Evolutionary conservation across 2,888 invertebrate genomes (phyloP), one percentile per base, ranked within the genome.

Genomic region (Ophion ventricosus): DNA sequence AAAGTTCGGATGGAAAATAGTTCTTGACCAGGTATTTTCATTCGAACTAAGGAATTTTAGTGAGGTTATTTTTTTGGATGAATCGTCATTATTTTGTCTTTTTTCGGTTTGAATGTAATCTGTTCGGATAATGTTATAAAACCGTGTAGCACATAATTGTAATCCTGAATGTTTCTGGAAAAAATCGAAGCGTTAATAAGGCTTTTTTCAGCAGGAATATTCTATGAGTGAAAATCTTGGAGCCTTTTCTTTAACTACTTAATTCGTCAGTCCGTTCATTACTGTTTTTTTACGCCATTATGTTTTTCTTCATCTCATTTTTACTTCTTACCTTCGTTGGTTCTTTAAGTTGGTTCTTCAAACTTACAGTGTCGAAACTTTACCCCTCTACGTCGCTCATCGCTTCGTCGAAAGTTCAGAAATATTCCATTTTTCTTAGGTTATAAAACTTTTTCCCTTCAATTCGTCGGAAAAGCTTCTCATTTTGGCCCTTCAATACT

Each of bases 381-480:
- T 54, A 35, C 57, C 14, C 74, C 66, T 57, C 43, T 78, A 14
- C 63, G 26, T 72, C 11, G 23, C 40, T 70, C 72, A 49, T 66
- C 56, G 43, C 56, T 26, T n/a, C 14, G 8, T 26, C 54, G 26
- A 76, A 76, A 61, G 67, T 79, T 81, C 78, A 26, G 25, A 79
- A 80, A 77, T 86, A 76, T 84, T 83, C 72, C 80, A 70, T 83
- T 86, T 86, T 80, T 82, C 20, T 59, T 69, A 23, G 25, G 35
- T 57, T 49, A 66, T 26, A 75, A 82, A 78, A 29, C 54, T 59
- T 59, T 43, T 20, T 20, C 59, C 8, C 26, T 54, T 79, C 43
- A 17, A 11, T 54, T n/a, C 3, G 25, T 29, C 10, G 11, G 3
- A 1, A 78, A 70, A 69, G 59, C 11, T 29, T 61, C n/a, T 20